Evolutionary conservation across 1,140 invertebrate genomes (phyloP), one percentile per base, ranked within the genome.

Genomic region (Neodiprion lecontei): DNA sequence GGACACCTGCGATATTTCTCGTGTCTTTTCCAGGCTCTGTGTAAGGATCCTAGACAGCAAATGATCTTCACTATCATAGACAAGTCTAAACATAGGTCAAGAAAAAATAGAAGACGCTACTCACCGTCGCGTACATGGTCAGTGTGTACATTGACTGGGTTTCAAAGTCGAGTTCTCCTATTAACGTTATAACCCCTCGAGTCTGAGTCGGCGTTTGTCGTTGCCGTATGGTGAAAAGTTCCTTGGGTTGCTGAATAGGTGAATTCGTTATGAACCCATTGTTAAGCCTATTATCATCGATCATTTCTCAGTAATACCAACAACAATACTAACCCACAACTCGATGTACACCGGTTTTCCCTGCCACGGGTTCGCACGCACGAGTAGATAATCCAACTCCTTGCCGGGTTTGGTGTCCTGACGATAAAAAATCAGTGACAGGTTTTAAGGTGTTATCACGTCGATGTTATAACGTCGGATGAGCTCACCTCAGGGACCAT

Each of bases 91-190:
- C 65, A 69, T 61, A 74, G 73, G 49, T 14, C 28, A 72, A 68
- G 48, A 72, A 49, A 70, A 47, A 74, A 40, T 40, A 48, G 7
- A 14, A 48, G 48, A 11, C 40, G 67, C 50, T 77, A 89, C 92
- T 90, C 92, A 96, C 95, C 89, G 94, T 93, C 17, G 95, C 95
- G 71, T 95, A 91, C 78, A 96, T 91, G 4, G 93, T 93, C 76
- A 96, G 87, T 74, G 93, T 93, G 85, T 96, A 95, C 90, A 96
- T 94, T 69, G 95, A 94, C 86, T 95, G 93, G 47, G 91, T 94
- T 82, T 97, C 96, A 81, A 96, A 97, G 87, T 97, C 96, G 72
- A 97, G 86, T 77, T 92, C 91, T 23, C 93, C 93, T 48, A 93
- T 89, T 17, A 96, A 85, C 73, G 93, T 92, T 81, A 96, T 93